Evolutionary conservation across 2,888 invertebrate genomes (phyloP), one percentile per base, ranked within the genome.

Genomic region (Lypha dubia): DNA sequence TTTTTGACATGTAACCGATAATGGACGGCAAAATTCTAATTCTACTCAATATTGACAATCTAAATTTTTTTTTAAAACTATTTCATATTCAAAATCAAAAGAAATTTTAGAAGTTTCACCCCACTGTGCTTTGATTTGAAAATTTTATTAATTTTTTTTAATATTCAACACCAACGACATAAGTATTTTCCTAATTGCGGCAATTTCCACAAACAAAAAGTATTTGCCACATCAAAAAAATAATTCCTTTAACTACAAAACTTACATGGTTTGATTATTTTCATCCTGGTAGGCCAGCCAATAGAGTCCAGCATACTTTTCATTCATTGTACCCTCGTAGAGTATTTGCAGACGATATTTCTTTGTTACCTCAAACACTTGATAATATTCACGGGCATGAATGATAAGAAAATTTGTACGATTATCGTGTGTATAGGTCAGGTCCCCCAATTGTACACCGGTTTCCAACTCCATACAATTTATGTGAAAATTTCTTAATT

Each of bases 291-390:
- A 95, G 3, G 92, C 93, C 44, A 95, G 94, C 32, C 94, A 92
- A 86, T 95, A 95, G 32, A 96, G 93, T 22, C 96, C 96, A 76
- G 94, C 94, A 89, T 95, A 93, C 51, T 94, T 93, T 20, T 93
- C 93, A 44, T 94, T 93, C 76, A 95, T 94, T 3, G 90, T 89
- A 0, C 94, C 95, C 0, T 89, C 90, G 87, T 94, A 96, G 0
- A 92, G 89, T 82, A 96, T 94, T 77, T 93, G 88, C 15, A 92
- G 75, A 1, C 89, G 90, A 85, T 89, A 92, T 5, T 73, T 87
- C 67, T 89, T 88, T 1, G 89, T 89, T 1, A 87, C 87, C 83
- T 89, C 88, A 62, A 91, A 91, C 44, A 88, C 88, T 75, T 89
- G 89, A 76, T 90, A 89, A 71, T 89, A 88, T 56, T 88, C 86